Evolutionary conservation across 2,113 vertebrate species (phyloP), one percentile per base, ranked within the genome.

Genomic region (Rousettus leschenaultii): DNA sequence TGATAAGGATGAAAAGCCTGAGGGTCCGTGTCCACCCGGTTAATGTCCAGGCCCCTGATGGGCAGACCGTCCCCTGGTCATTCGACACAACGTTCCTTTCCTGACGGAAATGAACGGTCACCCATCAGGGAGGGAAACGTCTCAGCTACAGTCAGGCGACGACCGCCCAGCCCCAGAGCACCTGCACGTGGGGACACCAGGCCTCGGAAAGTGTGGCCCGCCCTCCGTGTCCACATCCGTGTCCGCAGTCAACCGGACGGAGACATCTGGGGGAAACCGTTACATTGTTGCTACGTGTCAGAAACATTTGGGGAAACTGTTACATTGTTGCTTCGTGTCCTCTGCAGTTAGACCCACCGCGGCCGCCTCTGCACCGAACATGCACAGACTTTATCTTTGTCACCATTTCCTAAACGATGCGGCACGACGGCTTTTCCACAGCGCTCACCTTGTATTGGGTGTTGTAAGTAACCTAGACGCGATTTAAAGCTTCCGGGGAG

Each of bases 71-170:
- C 19, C 26, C 43, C 18, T 14, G 19, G n/a, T 85, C 57, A 22
- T 55, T 26, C 10, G 66, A 28, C 51, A 55, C 24, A 65, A 55
- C 9, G n/a, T 12, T 48, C 10, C 48, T 68, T 53, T 57, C 7
- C 8, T 24, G 7, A 51, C 51, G 35, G 30, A 86, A 38, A 3
- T 43, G 26, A 33, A 24, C 2, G 5, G 16, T 16, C 15, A 0
- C 0, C 5, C 0, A 1, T 26, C 26, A 12, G 6, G 43, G 30
- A 35, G 13, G 2, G 13, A 8, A 1, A 30, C 0, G 1, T 3
- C 45, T 55, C 16, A 5, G 65, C 45, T 45, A 8, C 1, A 6
- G 53, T 21, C 33, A 66, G 40, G 15, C 5, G 40, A 28, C 38
- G 7, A 0, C 1, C 6, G 8, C 63, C 59, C n/a, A 8, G 38